Conservation (phyloP, 2,888 invertebrate genomes). For the Drymonia ruficornis region DNA sequence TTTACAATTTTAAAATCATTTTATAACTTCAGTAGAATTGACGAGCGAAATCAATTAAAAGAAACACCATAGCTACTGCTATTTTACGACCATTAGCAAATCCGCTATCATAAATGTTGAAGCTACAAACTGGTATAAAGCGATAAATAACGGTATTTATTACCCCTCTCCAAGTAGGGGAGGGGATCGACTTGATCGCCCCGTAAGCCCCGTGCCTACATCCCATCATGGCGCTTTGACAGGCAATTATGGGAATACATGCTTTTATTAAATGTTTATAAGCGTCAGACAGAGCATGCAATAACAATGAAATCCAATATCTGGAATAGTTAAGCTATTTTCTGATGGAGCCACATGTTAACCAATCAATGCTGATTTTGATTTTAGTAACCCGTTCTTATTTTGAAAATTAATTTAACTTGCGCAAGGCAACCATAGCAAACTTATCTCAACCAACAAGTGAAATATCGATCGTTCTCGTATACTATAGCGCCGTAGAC, state of each 20-base stretch:
- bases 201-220: slow-evolving; percentile 13
- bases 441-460: background rate
- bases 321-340: no score
- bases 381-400: no score
- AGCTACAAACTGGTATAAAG: background rate
- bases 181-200: background rate
- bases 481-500: no score
- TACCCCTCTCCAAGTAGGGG: background rate
- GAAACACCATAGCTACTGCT: background rate
- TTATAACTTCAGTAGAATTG: no score
- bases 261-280: background rate
- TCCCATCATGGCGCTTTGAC: slow-evolving; percentile 27
- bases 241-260: slow-evolving; percentile 29
- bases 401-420: no score
- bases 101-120: background rate
- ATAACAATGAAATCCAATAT: no score
- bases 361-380: no score
- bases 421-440: background rate
- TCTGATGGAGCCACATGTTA: no score
- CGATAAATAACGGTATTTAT: background rate
- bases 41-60: no score
- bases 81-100: background rate
- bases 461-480: background rate
- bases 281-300: no score
- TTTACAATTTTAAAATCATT: no score